Conservation (phyloP, 2,113 vertebrate species). For the Trichechus manatus region DNA sequence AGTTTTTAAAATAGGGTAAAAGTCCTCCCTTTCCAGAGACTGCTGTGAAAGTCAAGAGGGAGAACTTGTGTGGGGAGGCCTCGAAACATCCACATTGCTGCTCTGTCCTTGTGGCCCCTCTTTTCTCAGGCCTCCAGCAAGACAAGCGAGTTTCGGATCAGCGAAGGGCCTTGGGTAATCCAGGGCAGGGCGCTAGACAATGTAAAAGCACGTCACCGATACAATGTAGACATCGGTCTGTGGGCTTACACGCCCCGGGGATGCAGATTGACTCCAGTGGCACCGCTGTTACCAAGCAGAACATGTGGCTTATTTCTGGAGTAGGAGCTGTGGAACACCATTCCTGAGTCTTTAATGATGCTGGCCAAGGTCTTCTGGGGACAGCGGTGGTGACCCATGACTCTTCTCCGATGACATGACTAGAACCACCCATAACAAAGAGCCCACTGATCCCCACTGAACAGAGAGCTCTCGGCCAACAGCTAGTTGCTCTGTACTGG, state of each 20-base stretch:
- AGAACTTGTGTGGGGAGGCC: background rate
- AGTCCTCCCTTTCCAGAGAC: fast-evolving
- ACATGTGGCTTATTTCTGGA: fast-evolving
- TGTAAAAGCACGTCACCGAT: background rate
- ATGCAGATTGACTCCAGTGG: background rate
- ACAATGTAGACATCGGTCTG: fast-evolving
- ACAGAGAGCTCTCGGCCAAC: background rate
- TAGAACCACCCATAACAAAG: background rate
- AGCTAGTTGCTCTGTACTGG: background rate
- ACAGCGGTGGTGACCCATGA: fast-evolving
- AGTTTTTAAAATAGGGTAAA: background rate
- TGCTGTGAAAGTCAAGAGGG: background rate
- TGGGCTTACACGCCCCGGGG: fast-evolving
- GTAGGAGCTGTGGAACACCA: no score
- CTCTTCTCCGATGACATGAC: background rate
- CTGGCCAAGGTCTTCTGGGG: background rate
- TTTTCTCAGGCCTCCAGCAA: background rate
- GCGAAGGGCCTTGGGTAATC: no score
- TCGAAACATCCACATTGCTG: background rate
- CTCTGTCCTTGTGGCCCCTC: no score
- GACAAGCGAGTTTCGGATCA: fast-evolving
- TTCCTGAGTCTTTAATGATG: fast-evolving
- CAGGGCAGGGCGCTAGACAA: background rate
- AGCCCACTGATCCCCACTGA: background rate
- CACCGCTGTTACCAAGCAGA: fast-evolving